Evolutionary conservation across 2,797 vertebrate species (phyloP).

Genomic region (Champsocephalus gunnari): DNA sequence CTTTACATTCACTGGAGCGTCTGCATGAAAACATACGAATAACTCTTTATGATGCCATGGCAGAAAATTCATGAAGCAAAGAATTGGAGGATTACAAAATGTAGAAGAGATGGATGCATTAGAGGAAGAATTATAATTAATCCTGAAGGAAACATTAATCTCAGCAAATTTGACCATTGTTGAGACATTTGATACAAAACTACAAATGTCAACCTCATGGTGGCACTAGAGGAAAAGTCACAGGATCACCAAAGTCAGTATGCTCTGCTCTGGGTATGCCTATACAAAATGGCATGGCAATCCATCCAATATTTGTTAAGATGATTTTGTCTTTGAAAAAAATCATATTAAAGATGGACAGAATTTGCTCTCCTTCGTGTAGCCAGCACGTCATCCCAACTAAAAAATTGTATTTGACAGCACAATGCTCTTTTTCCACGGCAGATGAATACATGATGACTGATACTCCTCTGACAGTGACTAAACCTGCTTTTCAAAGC

Average conservation of each 20-base stretch:
- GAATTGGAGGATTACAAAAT: neutral
- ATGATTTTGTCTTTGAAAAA: neutral
- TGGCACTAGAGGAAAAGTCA: neutral
- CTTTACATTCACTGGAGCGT: constrained; percentile 66
- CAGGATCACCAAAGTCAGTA: too few relatives aligned
- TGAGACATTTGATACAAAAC: neutral
- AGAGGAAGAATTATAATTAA: too few relatives aligned
- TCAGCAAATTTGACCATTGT: neutral
- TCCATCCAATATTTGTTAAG: neutral
- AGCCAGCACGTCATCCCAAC: constrained; percentile 1
- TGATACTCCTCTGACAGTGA: constrained; percentile 9
- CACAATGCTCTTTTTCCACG: constrained; percentile 5
- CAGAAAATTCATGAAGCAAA: neutral
- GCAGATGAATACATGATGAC: constrained; percentile 23
- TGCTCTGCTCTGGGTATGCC: neutral
- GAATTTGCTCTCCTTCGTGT: neutral
- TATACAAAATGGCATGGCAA: neutral
- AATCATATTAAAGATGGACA: neutral
- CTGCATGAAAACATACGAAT: constrained; percentile 47
- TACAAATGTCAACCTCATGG: neutral
- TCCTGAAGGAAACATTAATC: neutral
- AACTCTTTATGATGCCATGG: neutral
- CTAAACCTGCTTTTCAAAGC: neutral
- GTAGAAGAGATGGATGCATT: too few relatives aligned
- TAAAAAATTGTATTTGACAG: neutral